These are phyloP conservation scores for Glossophaga mutica DNA, from an alignment of 2,797 vertebrate species.

Conservation along the genomic window DNA sequence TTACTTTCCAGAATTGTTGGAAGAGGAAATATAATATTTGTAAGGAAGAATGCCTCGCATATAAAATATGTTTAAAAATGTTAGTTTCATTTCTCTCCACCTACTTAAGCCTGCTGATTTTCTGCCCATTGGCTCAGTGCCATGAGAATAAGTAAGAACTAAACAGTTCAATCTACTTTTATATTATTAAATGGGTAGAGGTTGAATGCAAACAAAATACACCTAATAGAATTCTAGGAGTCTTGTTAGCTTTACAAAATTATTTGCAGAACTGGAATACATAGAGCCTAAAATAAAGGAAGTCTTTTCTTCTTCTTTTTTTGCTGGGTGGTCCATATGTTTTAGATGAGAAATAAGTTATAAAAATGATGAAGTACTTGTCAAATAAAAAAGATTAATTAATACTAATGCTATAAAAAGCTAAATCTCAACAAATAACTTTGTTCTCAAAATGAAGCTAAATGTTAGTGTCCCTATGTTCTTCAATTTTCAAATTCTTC, in stretches of 20 bases:
- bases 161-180: not conserved
- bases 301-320: not conserved
- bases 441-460: not conserved
- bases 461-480: not conserved
- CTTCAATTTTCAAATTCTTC: slow-evolving; percentile 16
- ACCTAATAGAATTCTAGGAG: not conserved
- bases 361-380: slow-evolving; percentile 34
- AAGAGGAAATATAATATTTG: not conserved
- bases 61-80: not conserved
- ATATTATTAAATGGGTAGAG: not conserved
- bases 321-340: slow-evolving; percentile 34
- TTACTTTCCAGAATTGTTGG: not conserved
- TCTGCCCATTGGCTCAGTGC: not conserved
- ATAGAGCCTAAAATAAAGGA: slow-evolving; percentile 4
- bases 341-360: slow-evolving; percentile 44
- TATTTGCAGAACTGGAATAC: not conserved
- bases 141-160: not conserved
- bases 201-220: not conserved
- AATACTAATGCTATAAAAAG: slow-evolving; percentile 29
- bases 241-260: slow-evolving; percentile 17
- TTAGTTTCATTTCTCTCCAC: not conserved
- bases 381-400: slow-evolving; percentile 49
- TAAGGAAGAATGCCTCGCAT: not conserved
- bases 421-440: slow-evolving; percentile 47
- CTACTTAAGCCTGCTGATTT: slow-evolving; percentile 8